Evolutionary conservation across 1,140 invertebrate species (phyloP).

Genomic region (Drosophila oshimai): DNA sequence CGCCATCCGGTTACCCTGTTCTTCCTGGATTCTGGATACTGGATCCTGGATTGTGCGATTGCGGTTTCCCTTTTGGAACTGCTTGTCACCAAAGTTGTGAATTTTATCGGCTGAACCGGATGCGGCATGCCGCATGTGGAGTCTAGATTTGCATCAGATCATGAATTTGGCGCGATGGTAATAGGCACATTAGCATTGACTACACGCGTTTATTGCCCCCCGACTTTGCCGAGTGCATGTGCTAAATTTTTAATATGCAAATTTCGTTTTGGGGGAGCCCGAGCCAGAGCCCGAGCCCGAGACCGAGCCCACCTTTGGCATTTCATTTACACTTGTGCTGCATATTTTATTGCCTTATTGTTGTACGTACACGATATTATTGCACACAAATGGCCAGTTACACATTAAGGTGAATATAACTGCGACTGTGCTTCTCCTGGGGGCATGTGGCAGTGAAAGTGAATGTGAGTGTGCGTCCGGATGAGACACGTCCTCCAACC

Average conservation of each 20-base stretch:
- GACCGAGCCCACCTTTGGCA: constrained; percentile 54
- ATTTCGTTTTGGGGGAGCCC: constrained; percentile 25
- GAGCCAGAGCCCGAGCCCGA: no score
- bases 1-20: not conserved
- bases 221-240: constrained; percentile 55
- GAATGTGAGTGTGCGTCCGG: no score
- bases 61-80: no score
- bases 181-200: constrained; percentile 76
- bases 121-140: constrained; percentile 54
- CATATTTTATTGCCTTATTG: constrained; percentile 66
- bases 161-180: constrained; percentile 73
- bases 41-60: no score
- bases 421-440: not conserved
- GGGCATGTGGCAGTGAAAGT: not conserved
- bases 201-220: constrained; percentile 65
- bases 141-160: constrained; percentile 72
- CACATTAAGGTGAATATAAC: constrained; percentile 44
- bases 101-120: constrained; percentile 73
- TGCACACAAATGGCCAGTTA: constrained; percentile 70
- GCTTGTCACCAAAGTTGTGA: constrained; percentile 76
- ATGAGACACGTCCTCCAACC: not conserved
- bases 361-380: constrained; percentile 52
- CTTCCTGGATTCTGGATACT: no score
- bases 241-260: constrained; percentile 78
- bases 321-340: constrained; percentile 76